A percentile compares a stretch with the other conserved stretches of the same genome.
Evolutionary conservation across 2,113 vertebrate species (phyloP).

Genomic region (Perca schrenkii): DNA sequence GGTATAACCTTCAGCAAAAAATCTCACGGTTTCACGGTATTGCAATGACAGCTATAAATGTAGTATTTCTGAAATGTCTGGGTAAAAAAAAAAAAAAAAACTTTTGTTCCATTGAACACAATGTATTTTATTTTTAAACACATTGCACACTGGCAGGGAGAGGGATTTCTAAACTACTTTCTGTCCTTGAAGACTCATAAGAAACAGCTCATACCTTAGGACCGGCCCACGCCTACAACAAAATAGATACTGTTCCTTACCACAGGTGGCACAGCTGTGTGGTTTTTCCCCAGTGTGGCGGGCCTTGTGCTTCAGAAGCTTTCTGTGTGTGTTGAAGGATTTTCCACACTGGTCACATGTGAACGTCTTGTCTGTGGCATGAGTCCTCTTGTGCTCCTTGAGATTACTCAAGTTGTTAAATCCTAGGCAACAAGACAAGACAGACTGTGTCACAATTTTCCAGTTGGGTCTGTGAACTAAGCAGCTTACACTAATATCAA

Average conservation of each 20-base stretch:
- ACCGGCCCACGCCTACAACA: no score
- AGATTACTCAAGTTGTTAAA: constrained; percentile 98
- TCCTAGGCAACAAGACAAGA: constrained; percentile 79
- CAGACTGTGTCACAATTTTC: background rate
- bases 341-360: constrained; percentile 98
- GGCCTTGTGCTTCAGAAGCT: constrained; percentile 92
- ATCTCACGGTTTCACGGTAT: no score
- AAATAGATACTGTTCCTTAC: constrained; percentile 72
- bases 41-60: no score
- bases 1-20: no score
- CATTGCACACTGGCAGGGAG: no score
- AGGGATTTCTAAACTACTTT: no score
- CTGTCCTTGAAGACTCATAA: no score
- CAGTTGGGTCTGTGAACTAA: background rate
- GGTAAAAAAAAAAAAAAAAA: no score
- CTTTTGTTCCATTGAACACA: no score
- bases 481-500: background rate
- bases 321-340: constrained; percentile 96
- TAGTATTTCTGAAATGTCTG: no score
- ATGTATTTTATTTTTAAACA: no score
- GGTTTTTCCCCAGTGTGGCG: constrained; percentile 93
- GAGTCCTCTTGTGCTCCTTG: constrained; percentile 97
- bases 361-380: constrained; percentile 92
- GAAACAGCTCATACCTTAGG: no score
- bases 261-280: constrained; percentile 94